Conservation (phyloP, 2,888 invertebrate species). For the Elysia crispata region DNA sequence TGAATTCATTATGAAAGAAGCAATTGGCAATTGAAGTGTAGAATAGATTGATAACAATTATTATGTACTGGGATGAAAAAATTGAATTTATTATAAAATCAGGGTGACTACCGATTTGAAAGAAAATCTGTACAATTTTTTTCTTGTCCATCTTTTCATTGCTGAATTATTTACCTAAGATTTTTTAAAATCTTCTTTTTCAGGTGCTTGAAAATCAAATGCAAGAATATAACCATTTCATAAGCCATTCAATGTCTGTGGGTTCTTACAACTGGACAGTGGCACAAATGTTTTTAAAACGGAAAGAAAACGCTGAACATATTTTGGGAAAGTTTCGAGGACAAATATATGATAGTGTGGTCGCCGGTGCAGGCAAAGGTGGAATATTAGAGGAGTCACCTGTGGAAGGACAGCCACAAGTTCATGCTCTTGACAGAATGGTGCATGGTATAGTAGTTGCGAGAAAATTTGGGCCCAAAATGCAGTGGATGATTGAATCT, state of each 20-base stretch:
- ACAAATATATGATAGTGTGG: slow-evolving; percentile 67
- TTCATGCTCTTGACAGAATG: slow-evolving; percentile 58
- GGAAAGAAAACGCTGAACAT: slow-evolving; percentile 43
- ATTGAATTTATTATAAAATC: too few species aligned
- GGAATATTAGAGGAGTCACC: slow-evolving; percentile 19
- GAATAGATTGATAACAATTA: too few species aligned
- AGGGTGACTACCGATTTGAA: too few species aligned
- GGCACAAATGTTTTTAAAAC: slow-evolving; percentile 52
- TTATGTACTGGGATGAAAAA: too few species aligned
- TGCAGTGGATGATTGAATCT: slow-evolving; percentile 54
- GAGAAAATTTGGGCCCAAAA: slow-evolving; percentile 48
- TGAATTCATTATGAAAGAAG: too few species aligned
- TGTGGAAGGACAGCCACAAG: background rate
- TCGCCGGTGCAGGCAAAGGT: slow-evolving; percentile 54
- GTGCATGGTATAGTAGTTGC: slow-evolving; percentile 57
- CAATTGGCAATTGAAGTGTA: too few species aligned
- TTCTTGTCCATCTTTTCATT: too few species aligned
- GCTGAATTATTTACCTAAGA: too few species aligned
- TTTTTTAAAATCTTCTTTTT: background rate
- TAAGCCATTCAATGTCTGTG: slow-evolving; percentile 66
- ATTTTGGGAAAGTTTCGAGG: slow-evolving; percentile 55
- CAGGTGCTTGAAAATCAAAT: slow-evolving; percentile 27
- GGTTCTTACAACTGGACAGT: slow-evolving; percentile 66
- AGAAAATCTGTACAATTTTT: too few species aligned
- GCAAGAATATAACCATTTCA: slow-evolving; percentile 49